Base-by-base conservation (phyloP, 2,113 vertebrate genomes). In the Leucoraja erinaceus region DNA sequence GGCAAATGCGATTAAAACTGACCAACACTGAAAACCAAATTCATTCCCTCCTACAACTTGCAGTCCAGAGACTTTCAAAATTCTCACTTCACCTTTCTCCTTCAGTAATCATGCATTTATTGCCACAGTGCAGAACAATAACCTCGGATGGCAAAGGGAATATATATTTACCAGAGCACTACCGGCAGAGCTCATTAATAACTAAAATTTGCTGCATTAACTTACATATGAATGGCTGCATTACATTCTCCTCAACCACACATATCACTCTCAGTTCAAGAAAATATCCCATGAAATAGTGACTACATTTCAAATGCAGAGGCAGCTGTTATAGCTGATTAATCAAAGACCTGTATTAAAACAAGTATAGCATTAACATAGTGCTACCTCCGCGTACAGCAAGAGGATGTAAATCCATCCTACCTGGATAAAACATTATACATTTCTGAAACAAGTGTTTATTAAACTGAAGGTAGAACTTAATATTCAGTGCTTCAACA, bases 401-500 rank as follows among this genome's bases (percentile, higher is more conserved):
- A 91, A 91, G 88, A 63, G 83, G 28, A 91, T 72, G 33, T 72
- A 20, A 91, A 91, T 91, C 90, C 90, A 72, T 91, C 54, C 72
- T 91, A 74, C 33, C 90, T 91, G 90, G 90, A 91, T 91, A 91
- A 74, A 91, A 91, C 90, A 91, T 68, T 91, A 9, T 72, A 91
- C 68, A 74, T 91, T 91, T 70, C 68, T 90, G 31, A 90, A 90
- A 90, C 31, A 74, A 54, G 66, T 91, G 66, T 72, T 91, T 91
- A 91, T 72, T 72, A 68, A 91, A 91, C 90, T 74, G 66, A 91
- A 33, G 18, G 70, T 91, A 25, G 54, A 91, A 91, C 11, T 70
- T 91, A 91, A 70, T 90, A 90, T 72, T 91, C 66, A 91, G 90
- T 91, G 90, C 90, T 91, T 91, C 68, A 91, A 91, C 90, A 91